Evolutionary conservation across 1,140 invertebrate species (phyloP), one percentile per base, ranked within the genome.

Genomic region (Pseudomyrmex flavicornis): DNA sequence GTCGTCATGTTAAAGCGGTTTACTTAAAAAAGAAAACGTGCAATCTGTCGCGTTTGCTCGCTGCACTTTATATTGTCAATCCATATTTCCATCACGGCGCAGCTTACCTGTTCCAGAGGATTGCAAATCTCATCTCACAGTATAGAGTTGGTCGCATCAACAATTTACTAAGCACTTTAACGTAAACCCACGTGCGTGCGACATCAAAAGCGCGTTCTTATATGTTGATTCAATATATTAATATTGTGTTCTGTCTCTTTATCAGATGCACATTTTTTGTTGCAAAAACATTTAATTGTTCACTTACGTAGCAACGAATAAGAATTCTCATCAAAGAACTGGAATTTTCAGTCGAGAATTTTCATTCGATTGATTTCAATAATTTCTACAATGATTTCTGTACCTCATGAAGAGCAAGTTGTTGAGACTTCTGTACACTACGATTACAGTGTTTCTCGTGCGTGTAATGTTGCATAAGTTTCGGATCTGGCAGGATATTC

Each of bases 401-500:
- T 54, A 96, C 96, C 94, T 96, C 96, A 91, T 96, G 96, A 56
- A 95, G 93, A 1, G 96, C 95, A 89, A 95, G 95, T 85, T 95
- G 95, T 22, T 93, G 92, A 2, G 95, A 95, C 87, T 95, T 95
- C 93, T 97, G 96, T 69, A 95, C 93, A 9, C 86, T 93, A 22
- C 94, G 92, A 89, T 96, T 90, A 3, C 96, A 95, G 0, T 95
- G 95, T 91, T 96, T 96, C 87, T 95, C 94, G 12, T 96, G 93
- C 70, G 98, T 96, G 89, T 96, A 98, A 90, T 97, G 95, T 63
- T 96, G 95, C 76, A 95, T 95, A 22, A 96, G 83, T 17, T 95
- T 93, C 26, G 95, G 95, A 93, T 98, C 96, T 22, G 97, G 96
- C 3, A 94, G 92, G 87, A 97, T 97, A 90, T 97, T 96, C 58